Evolutionary conservation across 2,888 invertebrate genomes (phyloP).

Genomic region (Epirrita christyi): DNA sequence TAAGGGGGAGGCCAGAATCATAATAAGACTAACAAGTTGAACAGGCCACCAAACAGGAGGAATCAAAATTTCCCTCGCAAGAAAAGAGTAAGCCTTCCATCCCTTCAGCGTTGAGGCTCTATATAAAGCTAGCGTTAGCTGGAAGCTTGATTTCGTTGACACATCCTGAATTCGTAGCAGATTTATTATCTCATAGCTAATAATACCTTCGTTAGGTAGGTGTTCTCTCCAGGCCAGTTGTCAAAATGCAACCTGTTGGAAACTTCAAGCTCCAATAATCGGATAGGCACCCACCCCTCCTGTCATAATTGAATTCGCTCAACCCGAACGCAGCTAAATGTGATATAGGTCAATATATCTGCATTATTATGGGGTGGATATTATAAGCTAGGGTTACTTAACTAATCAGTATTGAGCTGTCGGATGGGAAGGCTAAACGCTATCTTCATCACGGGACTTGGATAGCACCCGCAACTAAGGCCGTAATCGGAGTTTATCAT

Average conservation of each 20-base stretch:
- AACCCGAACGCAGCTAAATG: conserved; percentile 27
- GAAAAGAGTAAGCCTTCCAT: too few species aligned
- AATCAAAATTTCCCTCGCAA: too few species aligned
- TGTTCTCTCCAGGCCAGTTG: conserved; percentile 5
- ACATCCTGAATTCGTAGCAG: not conserved
- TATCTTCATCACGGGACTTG: not conserved
- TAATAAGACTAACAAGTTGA: not conserved
- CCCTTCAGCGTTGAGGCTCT: too few species aligned
- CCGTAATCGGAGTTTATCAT: too few species aligned
- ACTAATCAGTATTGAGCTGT: conserved; percentile 20
- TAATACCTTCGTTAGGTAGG: not conserved
- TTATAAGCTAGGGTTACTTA: not conserved
- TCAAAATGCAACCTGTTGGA: conserved; percentile 21
- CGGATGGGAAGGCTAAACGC: conserved; percentile 2
- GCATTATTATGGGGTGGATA: conserved; percentile 29
- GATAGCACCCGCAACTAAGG: too few species aligned
- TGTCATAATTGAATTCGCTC: conserved; percentile 20
- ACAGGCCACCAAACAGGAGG: not conserved
- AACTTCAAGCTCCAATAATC: conserved; percentile 27
- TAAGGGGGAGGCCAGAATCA: not conserved
- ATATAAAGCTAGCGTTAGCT: not conserved
- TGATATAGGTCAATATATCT: conserved; percentile 36
- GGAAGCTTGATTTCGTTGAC: not conserved
- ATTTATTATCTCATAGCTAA: not conserved
- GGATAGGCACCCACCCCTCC: not conserved